Base-by-base conservation (phyloP, 92 coral and sea anemone genomes). In the Siderastrea siderea region DNA sequence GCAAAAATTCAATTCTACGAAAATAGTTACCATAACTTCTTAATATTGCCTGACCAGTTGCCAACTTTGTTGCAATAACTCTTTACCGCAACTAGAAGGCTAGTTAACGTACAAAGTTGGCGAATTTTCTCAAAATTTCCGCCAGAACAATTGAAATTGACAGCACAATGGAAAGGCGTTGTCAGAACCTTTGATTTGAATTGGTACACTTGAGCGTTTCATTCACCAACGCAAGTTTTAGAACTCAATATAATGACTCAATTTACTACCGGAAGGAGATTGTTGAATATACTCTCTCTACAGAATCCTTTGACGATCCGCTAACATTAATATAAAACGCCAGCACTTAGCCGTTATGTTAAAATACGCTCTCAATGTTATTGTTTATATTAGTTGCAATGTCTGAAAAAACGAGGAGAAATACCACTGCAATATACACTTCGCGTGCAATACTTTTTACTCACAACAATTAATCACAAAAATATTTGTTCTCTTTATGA, bases 381-480 rank as follows among this genome's bases (percentile, higher is more conserved):
- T 7, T 17, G 58, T 62, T 48, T 63, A 63, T 26, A 26, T 26
- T 26, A 74, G 16, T 7, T 15, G 5, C 19, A 74, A 74, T 61
- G 53, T 71, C 7, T 10, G 5, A 47, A 14, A 71, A 69, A 47
- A 63, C 8, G 43, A 47, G 17, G 12, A 71, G 75, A 71, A 7
- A n/a, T 47, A 17, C 6, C 44, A 15, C 84, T 52, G 44, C 52
- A 74, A 82, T 55, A 55, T 0, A 57, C 45, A 63, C 45, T 15
- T 38, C 48, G n/a, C n/a, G 65, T 15, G 75, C 65, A 82, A 45
- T 74, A 61, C 17, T 69, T 16, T 47, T 82, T 14, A 45, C 47
- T 69, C 3, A 3, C 45, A 16, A 55, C 68, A 70, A 9, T 38
- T 81, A 59, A 81, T 46, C 86, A 82, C 58, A n/a, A 53, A 67